Percentiles rank a stretch among this genome's conserved stretches.
Conservation (phyloP, 2,888 invertebrate species). For the Lacanobia oleracea region DNA sequence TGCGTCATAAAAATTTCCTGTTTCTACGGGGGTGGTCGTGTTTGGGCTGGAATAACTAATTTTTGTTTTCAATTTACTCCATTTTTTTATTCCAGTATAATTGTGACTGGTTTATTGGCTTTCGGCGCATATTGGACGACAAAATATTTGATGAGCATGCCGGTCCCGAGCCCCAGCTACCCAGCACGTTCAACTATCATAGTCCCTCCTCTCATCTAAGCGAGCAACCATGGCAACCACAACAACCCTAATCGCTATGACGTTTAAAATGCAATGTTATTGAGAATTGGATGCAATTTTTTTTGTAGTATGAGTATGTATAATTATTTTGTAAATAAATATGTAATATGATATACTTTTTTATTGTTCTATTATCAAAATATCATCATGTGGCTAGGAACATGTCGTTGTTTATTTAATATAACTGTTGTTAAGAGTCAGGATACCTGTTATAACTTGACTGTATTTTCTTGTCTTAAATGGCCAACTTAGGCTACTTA, state of each 20-base stretch:
- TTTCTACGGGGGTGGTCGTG: not conserved
- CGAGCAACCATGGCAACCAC: not conserved
- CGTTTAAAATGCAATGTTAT: slow-evolving; percentile 21
- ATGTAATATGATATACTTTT: not conserved
- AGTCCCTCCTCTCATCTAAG: not conserved
- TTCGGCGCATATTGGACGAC: slow-evolving; percentile 83
- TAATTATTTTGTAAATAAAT: slow-evolving; percentile 26
- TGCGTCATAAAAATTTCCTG: not conserved
- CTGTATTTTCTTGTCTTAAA: too few relatives aligned
- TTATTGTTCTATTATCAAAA: not conserved
- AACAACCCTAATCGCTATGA: not conserved
- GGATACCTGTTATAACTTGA: too few relatives aligned
- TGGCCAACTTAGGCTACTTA: too few relatives aligned
- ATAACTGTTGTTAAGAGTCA: too few relatives aligned
- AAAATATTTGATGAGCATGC: slow-evolving; percentile 68
- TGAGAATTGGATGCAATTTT: not conserved
- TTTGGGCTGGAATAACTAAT: not conserved
- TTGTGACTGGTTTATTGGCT: slow-evolving; percentile 81
- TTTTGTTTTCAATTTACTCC: not conserved
- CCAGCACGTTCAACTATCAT: not conserved
- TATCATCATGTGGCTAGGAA: too few relatives aligned
- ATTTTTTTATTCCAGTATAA: slow-evolving; percentile 70
- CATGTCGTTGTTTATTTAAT: too few relatives aligned
- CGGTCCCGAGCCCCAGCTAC: slow-evolving; percentile 9
- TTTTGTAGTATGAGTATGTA: slow-evolving; percentile 1